phyloP scores from a whole-genome alignment of 2,888 invertebrate genomes.

The Drepana falcataria region DNA sequence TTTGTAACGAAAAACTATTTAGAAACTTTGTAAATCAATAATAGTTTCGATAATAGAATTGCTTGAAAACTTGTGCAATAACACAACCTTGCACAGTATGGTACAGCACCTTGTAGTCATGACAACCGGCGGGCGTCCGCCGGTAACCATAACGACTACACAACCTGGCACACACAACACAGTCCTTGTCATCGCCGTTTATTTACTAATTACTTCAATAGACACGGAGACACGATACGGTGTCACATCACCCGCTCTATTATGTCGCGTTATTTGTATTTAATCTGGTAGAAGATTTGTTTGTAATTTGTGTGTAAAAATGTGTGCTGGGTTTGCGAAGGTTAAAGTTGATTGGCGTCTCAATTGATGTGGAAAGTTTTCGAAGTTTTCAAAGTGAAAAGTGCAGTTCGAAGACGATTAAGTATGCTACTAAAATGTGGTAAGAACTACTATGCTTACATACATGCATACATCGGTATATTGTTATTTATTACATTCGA shows the following conservation, averaged over 20 bases:
- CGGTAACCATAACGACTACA: conserved; percentile 50
- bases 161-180: conserved; percentile 25
- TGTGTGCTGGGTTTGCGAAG: conserved; percentile 12
- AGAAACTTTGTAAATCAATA: no score
- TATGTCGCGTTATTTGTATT: conserved; percentile 19
- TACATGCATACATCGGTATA: no score
- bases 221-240: conserved; percentile 23
- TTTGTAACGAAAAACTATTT: no score
- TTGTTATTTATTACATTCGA: no score
- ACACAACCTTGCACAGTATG: conserved; percentile 43
- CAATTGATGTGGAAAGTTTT: conserved; percentile 18
- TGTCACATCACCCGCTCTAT: conserved; percentile 34
- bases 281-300: not conserved
- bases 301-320: not conserved
- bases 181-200: conserved; percentile 39
- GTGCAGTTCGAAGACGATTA: conserved; percentile 24
- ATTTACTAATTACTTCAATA: conserved; percentile 57
- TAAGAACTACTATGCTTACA: conserved; percentile 16
- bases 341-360: conserved; percentile 33
- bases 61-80: not conserved
- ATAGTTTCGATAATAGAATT: no score
- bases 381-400: conserved; percentile 25
- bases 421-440: conserved; percentile 26
- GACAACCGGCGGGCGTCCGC: conserved; percentile 48
- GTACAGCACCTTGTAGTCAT: conserved; percentile 34